phyloP scores from a whole-genome alignment of 2,113 vertebrate species.

The Urocitellus parryii region DNA sequence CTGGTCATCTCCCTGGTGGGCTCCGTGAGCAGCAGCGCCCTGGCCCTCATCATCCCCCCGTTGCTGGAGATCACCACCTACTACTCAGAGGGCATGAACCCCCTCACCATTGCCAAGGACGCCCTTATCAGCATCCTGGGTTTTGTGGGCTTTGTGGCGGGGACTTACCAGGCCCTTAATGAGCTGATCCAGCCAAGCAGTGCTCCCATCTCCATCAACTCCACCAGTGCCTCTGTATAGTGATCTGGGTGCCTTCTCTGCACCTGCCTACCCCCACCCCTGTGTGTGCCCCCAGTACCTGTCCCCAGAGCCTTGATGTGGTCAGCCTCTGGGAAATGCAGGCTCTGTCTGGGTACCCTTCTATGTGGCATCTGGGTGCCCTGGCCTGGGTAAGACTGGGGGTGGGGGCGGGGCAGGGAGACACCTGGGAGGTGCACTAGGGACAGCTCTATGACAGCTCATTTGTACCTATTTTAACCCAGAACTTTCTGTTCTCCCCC shows the following conservation, averaged over 20 bases:
- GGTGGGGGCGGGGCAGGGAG: not conserved
- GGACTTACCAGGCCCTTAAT: constrained; percentile 92
- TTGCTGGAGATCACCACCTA: constrained; percentile 93
- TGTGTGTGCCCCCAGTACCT: not conserved
- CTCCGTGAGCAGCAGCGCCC: constrained; percentile 97
- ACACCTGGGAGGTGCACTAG: not conserved
- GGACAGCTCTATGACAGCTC: not conserved
- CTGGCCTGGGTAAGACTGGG: not conserved
- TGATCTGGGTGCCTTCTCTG: constrained; percentile 4
- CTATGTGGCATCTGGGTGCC: not conserved
- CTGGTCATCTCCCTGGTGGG: constrained; percentile 97
- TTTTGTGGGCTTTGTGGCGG: constrained; percentile 93
- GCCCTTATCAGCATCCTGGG: constrained; percentile 92
- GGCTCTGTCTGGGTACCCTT: not conserved
- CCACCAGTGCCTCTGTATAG: constrained; percentile 75
- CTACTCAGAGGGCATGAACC: constrained; percentile 91
- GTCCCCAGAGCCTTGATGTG: not conserved
- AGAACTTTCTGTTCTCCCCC: not conserved
- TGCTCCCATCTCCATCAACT: constrained; percentile 18
- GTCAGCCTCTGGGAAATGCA: constrained; percentile 24
- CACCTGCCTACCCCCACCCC: not conserved
- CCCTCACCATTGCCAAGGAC: constrained; percentile 89
- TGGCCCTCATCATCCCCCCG: constrained; percentile 97
- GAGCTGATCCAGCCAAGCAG: constrained; percentile 82
- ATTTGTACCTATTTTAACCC: not conserved